Evolutionary conservation across 2,888 invertebrate genomes (phyloP).

Genomic region (Aspidiotus destructor): DNA sequence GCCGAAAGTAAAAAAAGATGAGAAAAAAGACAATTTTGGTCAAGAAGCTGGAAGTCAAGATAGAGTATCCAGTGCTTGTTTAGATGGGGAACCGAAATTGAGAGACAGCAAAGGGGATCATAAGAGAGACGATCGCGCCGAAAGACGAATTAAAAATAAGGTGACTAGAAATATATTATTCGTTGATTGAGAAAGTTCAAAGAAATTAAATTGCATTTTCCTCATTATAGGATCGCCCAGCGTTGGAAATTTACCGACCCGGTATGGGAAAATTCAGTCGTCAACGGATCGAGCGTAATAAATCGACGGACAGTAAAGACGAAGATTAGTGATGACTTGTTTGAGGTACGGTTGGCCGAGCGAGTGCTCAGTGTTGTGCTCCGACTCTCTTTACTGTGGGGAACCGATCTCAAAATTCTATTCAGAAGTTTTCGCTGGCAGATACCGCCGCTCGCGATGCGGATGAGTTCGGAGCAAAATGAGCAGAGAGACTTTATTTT

Average conservation of each 20-base stretch:
- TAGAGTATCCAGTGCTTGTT: neutral
- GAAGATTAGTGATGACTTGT: conserved; percentile 9
- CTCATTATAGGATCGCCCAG: conserved; percentile 58
- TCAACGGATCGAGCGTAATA: conserved; percentile 24
- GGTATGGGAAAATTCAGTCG: conserved; percentile 68
- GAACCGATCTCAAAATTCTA: no score
- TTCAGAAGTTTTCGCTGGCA: no score
- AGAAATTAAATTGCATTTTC: neutral
- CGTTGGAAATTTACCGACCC: conserved; percentile 80
- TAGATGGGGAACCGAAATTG: conserved; percentile 20
- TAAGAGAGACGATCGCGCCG: conserved; percentile 46
- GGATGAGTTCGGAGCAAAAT: no score
- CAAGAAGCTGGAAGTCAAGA: conserved; percentile 15
- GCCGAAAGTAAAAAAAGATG: neutral
- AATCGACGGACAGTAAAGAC: conserved; percentile 24
- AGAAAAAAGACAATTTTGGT: neutral
- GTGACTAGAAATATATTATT: conserved; percentile 40
- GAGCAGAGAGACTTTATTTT: no score
- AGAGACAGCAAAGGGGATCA: conserved; percentile 21
- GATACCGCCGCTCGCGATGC: no score
- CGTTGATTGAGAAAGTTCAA: neutral
- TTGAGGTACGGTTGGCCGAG: no score
- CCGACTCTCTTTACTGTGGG: no score
- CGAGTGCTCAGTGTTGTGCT: no score
- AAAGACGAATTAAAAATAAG: conserved; percentile 57